Percentiles rank a stretch among this genome's conserved stretches.
Conservation (phyloP, 2,113 vertebrate species). For the Nesogale talazaci region DNA sequence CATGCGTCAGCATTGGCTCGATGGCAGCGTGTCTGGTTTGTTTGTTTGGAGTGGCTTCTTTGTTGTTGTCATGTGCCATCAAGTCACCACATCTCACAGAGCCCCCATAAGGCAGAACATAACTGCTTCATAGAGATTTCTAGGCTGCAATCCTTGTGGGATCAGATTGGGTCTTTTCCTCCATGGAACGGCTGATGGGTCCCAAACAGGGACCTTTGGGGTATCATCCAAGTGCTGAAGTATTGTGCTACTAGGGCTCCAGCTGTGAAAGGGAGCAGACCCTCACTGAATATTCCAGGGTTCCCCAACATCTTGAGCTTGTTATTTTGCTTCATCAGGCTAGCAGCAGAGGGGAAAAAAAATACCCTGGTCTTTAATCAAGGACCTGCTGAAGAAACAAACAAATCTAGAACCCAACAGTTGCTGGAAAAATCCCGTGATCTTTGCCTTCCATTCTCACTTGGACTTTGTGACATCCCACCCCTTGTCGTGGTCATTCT, state of each 20-base stretch:
- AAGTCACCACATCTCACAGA: background rate
- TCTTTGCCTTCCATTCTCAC: too few species aligned
- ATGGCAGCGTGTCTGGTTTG: too few species aligned
- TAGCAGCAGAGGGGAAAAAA: background rate
- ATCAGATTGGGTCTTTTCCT: too few species aligned
- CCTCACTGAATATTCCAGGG: slow-evolving; percentile 1
- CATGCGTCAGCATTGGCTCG: too few species aligned
- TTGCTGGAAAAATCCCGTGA: too few species aligned
- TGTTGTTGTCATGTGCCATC: background rate
- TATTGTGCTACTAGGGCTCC: background rate
- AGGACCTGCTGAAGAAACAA: slow-evolving; percentile 57
- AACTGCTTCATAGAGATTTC: background rate
- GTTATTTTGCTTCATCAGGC: slow-evolving; percentile 39
- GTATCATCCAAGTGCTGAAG: background rate
- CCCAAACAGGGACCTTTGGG: background rate
- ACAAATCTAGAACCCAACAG: slow-evolving; percentile 56
- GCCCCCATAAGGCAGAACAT: background rate
- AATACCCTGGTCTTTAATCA: background rate
- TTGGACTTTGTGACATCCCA: too few species aligned
- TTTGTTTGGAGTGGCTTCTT: too few species aligned
- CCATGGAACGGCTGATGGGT: background rate
- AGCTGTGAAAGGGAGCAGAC: background rate
- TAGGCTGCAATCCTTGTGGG: background rate
- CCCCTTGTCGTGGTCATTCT: background rate
- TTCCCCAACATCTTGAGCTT: background rate